phyloP scores from a whole-genome alignment of 1,140 invertebrate species.

The Drosophila funebris region DNA sequence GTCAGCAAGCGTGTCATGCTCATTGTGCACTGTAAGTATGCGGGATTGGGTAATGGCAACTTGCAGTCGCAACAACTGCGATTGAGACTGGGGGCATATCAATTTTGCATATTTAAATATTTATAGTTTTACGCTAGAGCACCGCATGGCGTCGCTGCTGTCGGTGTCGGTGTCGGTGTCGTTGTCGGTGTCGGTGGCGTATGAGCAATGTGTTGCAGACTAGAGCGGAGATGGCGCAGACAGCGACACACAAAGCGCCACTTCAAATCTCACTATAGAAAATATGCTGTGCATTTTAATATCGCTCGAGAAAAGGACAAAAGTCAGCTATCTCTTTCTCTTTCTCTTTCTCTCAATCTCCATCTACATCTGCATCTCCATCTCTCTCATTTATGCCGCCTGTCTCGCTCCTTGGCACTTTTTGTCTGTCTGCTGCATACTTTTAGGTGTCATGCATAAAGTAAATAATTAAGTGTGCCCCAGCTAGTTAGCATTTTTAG shows the following conservation, averaged over 20 bases:
- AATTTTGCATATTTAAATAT: conserved; percentile 82
- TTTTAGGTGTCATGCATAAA: conserved; percentile 77
- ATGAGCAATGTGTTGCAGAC: conserved; percentile 52
- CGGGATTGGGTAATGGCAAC: conserved; percentile 3
- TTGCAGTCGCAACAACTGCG: neutral
- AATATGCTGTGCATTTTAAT: conserved; percentile 79
- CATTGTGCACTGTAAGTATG: conserved; percentile 92
- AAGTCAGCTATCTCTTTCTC: neutral
- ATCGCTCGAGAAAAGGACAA: conserved; percentile 35
- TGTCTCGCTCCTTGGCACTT: conserved; percentile 11
- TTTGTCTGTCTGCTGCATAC: conserved; percentile 49
- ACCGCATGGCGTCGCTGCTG: conserved; percentile 53
- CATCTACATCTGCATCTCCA: neutral
- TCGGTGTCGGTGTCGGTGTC: conserved; percentile 6
- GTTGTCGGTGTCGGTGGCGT: conserved; percentile 17
- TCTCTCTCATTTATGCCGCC: neutral
- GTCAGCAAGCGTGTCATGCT: conserved; percentile 94
- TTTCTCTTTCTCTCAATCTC: neutral
- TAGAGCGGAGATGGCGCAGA: conserved; percentile 43
- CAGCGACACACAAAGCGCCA: conserved; percentile 63
- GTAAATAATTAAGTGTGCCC: conserved; percentile 76
- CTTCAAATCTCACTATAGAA: conserved; percentile 71
- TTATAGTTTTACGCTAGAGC: conserved; percentile 73
- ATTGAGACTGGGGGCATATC: conserved; percentile 50
- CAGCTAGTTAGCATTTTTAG: conserved; percentile 78